These are phyloP conservation scores for Symphodus melops DNA, from an alignment of 2,113 vertebrate species.

Conservation along the genomic window DNA sequence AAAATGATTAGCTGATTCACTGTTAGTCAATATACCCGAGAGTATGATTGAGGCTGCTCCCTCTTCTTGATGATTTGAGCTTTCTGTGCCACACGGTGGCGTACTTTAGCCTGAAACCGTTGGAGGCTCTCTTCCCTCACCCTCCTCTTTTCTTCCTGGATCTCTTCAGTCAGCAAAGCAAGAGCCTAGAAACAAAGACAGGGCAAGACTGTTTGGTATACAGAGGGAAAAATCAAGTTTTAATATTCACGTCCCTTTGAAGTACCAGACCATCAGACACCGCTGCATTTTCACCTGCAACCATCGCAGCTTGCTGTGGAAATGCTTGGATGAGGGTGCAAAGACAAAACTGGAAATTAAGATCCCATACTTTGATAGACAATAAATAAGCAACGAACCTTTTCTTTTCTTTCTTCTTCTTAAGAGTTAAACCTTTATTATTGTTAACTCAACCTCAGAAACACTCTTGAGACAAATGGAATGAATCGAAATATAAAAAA, in stretches of 20 bases:
- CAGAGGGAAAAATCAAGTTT: too few species aligned
- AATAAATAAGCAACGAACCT: too few species aligned
- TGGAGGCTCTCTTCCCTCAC: conserved; percentile 84
- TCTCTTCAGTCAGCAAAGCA: conserved; percentile 84
- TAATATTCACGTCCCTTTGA: not conserved
- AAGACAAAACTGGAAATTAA: too few species aligned
- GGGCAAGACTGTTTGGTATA: not conserved
- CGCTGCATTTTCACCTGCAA: too few species aligned
- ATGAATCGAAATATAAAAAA: too few species aligned
- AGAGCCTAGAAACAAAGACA: conserved; percentile 76
- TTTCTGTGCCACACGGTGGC: conserved; percentile 86
- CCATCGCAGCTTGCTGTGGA: too few species aligned
- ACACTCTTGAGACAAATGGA: too few species aligned
- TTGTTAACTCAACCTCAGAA: too few species aligned
- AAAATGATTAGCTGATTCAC: not conserved
- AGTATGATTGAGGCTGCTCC: conserved; percentile 78
- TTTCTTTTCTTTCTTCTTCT: too few species aligned
- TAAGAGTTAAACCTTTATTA: too few species aligned
- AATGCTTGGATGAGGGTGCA: too few species aligned
- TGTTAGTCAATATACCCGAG: conserved; percentile 14
- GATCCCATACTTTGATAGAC: too few species aligned
- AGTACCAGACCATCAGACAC: not conserved
- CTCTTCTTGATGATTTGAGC: conserved; percentile 75
- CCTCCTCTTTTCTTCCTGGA: conserved; percentile 78
- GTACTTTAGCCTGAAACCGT: conserved; percentile 89